Evolutionary conservation across 2,888 invertebrate species (phyloP), one percentile per base, ranked within the genome.

Genomic region (Trissoscelio sp.): DNA sequence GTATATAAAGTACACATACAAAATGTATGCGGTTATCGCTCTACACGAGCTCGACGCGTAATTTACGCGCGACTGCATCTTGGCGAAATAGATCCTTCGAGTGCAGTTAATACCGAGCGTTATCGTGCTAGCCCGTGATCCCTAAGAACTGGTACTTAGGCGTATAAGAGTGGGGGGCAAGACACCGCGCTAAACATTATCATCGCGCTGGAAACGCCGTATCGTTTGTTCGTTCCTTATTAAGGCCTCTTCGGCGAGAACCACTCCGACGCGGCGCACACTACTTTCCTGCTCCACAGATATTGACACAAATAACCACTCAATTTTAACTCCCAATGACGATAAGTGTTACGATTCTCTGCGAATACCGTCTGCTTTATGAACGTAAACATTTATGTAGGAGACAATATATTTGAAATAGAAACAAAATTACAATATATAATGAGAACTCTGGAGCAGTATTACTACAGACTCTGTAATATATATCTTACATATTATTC

Each of bases 21-120:
- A 20, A 22, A 37, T 46, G 51, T 62, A 58, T 12, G 20, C 46
- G 69, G 24, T 79, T 79, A 79, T 79, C 72, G 69, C 66, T 58
- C 46, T 31, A 64, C 69, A 57, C 37, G 73, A 67, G 53, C 67
- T 37, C 39, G 67, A 62, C 60, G 73, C 79, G 46, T 75, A 80
- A 80, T 75, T 79, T 70, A 80, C 80, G 74, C 70, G 75, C 80
- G 80, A 75, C 75, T 70, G 70, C 79, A 67, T 79, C 48, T 69
- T 64, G 48, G 80, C 80, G 51, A 75, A 74, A 75, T 80, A 80
- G 74, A 80, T 80, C 70, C 80, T 80, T 80, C 55, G 69, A 69
- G 62, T 57, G 79, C 67, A 79, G 73, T 69, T 79, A 79, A 79
- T 69, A 74, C 73, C 44, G 74, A 62, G 51, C 60, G 73, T 74